phyloP scores from a whole-genome alignment of 2,888 invertebrate genomes.

The Tupiocoris notatus region DNA sequence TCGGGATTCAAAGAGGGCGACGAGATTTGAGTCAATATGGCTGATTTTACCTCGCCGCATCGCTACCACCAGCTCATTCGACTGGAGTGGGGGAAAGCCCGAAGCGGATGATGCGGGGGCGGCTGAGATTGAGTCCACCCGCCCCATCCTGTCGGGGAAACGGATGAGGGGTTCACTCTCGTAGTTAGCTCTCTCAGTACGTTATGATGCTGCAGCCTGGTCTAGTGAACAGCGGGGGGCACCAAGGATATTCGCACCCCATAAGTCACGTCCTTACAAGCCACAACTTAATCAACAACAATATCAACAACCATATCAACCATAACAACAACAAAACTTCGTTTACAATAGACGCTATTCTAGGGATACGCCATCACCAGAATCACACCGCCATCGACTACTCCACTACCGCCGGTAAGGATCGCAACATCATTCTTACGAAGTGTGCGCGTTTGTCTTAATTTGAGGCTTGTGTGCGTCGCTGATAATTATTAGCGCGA shows the following conservation, averaged over 20 bases:
- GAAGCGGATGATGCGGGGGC: constrained; percentile 27
- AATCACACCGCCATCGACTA: constrained; percentile 48
- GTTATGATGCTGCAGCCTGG: constrained; percentile 46
- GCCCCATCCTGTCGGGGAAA: constrained; percentile 1
- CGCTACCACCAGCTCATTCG: neutral
- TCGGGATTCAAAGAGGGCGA: neutral
- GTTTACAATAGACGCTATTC: constrained; percentile 84
- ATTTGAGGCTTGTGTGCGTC: no score
- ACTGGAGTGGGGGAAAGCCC: neutral
- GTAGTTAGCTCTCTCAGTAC: neutral
- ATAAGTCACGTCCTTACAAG: constrained; percentile 42
- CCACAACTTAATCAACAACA: constrained; percentile 6
- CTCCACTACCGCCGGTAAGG: constrained; percentile 47
- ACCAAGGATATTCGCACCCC: constrained; percentile 29
- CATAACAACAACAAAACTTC: constrained; percentile 60
- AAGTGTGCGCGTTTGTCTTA: no score
- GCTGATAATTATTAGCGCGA: no score
- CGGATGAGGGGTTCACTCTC: constrained; percentile 10
- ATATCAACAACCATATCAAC: neutral
- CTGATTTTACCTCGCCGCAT: constrained; percentile 4
- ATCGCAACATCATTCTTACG: no score
- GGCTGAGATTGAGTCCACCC: constrained; percentile 19
- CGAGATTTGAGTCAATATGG: constrained; percentile 32
- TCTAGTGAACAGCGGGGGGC: constrained; percentile 26
- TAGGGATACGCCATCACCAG: constrained; percentile 60